A percentile compares a stretch with the other conserved stretches of the same genome.
Conservation (phyloP, 2,113 vertebrate genomes). For the Phrynosoma platyrhinos region DNA sequence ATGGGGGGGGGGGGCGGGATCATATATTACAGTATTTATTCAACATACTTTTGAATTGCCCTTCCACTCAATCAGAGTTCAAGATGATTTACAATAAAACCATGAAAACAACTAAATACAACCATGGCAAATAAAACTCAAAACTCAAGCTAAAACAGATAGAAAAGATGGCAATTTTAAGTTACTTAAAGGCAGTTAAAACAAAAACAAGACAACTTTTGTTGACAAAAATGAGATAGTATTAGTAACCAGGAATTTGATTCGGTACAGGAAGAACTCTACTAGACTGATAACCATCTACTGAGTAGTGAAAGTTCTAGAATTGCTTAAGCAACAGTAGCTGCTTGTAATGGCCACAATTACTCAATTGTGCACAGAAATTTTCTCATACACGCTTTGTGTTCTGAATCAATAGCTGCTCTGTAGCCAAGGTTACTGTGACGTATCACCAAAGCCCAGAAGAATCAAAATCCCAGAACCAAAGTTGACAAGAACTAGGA, state of each 20-base stretch:
- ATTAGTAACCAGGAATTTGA: not conserved
- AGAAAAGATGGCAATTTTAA: not conserved
- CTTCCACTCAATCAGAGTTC: too few species aligned
- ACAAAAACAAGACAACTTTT: not conserved
- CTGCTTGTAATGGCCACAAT: constrained; percentile 33
- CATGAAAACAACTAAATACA: not conserved
- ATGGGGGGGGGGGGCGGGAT: too few species aligned
- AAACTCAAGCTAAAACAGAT: too few species aligned
- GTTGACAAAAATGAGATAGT: not conserved
- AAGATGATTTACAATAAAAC: not conserved
- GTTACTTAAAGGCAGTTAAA: not conserved
- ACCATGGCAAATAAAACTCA: not conserved
- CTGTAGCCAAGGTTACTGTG: constrained; percentile 61
- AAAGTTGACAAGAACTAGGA: constrained; percentile 32
- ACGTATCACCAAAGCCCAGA: constrained; percentile 36
- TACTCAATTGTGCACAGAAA: constrained; percentile 52
- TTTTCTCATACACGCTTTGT: constrained; percentile 55
- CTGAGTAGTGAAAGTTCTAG: constrained; percentile 11
- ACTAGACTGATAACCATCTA: not conserved
- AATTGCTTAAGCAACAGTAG: constrained; percentile 25
- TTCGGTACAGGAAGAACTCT: constrained; percentile 13
- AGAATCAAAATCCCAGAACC: constrained; percentile 34
- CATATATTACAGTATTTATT: not conserved
- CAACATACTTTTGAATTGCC: too few species aligned
- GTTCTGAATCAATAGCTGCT: constrained; percentile 63